These are phyloP conservation scores for Enteromius paludinosus DNA, from an alignment of 2,797 vertebrate species.

Conservation along the genomic window DNA sequence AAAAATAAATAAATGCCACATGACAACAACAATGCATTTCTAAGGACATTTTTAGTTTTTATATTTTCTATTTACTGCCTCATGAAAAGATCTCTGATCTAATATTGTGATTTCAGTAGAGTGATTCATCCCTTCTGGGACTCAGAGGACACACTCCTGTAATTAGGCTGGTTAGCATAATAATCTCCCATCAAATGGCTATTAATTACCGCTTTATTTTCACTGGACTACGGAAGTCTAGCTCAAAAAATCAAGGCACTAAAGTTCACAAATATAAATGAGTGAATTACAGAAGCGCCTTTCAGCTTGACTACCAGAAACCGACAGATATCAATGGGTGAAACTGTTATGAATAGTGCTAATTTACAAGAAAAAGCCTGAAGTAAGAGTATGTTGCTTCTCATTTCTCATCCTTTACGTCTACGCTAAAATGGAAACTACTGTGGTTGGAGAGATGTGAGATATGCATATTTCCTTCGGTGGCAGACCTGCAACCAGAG, in stretches of 20 bases:
- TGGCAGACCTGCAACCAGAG: constrained; percentile 9
- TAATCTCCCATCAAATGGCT: constrained; percentile 58
- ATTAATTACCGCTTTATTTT: constrained; percentile 50
- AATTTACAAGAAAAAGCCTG: constrained; percentile 8
- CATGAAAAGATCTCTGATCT: constrained; percentile 26
- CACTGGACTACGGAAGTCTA: not conserved
- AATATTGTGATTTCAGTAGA: constrained; percentile 43
- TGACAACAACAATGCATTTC: not conserved
- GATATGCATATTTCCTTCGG: constrained; percentile 31
- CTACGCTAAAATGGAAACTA: constrained; percentile 27
- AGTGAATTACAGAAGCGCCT: not conserved
- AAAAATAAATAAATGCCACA: not conserved
- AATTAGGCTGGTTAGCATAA: constrained; percentile 54
- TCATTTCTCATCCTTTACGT: constrained; percentile 22
- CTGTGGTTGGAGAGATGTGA: constrained; percentile 39
- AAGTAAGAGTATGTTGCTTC: constrained; percentile 24
- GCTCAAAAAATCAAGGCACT: not conserved
- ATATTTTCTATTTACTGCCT: constrained; percentile 8
- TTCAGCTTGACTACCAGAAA: not conserved
- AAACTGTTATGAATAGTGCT: constrained; percentile 8
- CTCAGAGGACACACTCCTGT: constrained; percentile 39
- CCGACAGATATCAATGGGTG: not conserved
- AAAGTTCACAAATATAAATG: not conserved
- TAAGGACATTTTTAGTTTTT: not conserved
- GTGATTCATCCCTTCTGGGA: constrained; percentile 51